Evolutionary conservation across 35 echinoderm and acorn worm genomes (phyloP).

Genomic region (Ophioderma brevispina): DNA sequence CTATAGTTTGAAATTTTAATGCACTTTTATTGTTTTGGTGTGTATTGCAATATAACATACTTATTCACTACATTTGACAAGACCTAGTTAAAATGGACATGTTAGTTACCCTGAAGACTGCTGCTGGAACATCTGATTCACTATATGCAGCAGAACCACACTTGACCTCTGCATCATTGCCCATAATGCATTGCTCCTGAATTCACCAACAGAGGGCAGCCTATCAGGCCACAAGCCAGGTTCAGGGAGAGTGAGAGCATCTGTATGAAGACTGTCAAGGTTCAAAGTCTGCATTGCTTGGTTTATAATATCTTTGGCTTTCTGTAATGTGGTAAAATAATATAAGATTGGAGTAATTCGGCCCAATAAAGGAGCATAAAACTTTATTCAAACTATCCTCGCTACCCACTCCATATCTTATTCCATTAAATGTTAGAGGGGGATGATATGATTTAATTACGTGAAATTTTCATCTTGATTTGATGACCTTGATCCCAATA

Average conservation of each 20-base stretch:
- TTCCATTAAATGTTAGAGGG: too few species aligned
- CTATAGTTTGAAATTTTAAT: too few species aligned
- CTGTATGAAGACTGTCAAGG: background rate
- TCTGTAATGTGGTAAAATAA: background rate
- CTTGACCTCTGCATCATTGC: slow-evolving; percentile 33
- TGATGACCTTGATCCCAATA: too few species aligned
- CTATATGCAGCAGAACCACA: slow-evolving; percentile 26
- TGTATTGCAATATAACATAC: too few species aligned
- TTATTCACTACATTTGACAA: too few species aligned
- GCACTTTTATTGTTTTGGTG: too few species aligned
- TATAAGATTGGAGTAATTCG: too few species aligned
- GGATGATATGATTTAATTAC: too few species aligned
- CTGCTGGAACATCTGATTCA: background rate
- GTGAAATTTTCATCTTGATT: too few species aligned
- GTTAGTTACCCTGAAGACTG: background rate
- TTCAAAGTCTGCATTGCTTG: background rate
- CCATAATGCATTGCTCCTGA: slow-evolving; percentile 30
- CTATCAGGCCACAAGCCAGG: background rate
- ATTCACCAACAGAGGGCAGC: slow-evolving; percentile 27
- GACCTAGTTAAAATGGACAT: too few species aligned
- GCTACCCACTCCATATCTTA: too few species aligned
- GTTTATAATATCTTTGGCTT: background rate
- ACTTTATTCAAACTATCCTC: background rate
- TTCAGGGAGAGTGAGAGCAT: background rate
- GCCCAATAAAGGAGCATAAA: background rate